phyloP scores from a whole-genome alignment of 2,113 vertebrate species.

The Rattus norvegicus region DNA sequence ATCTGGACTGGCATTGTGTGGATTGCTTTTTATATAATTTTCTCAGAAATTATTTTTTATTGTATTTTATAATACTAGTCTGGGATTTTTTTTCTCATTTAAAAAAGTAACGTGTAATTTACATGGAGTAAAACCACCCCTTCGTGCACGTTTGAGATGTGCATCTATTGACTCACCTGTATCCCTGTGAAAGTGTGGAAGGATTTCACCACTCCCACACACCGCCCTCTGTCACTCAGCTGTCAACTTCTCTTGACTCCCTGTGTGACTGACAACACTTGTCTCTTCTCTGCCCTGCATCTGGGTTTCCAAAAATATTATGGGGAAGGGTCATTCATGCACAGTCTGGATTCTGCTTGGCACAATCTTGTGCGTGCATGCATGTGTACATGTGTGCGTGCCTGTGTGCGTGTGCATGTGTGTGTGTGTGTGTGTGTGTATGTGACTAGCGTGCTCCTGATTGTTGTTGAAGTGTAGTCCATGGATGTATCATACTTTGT shows the following conservation, averaged over 20 bases:
- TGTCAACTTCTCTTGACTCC: not conserved
- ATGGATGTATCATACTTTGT: not conserved
- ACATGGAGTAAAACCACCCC: not conserved
- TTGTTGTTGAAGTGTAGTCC: not conserved
- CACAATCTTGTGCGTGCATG: too few relatives aligned
- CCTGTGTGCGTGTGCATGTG: too few relatives aligned
- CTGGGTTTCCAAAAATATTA: not conserved
- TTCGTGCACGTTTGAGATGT: not conserved
- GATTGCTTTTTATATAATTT: not conserved
- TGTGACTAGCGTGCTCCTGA: not conserved
- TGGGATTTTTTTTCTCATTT: not conserved
- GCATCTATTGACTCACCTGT: not conserved
- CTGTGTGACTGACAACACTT: not conserved
- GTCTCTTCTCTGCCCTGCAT: not conserved
- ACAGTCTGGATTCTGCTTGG: not conserved
- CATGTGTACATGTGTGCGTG: too few relatives aligned
- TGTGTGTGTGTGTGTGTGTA: too few relatives aligned
- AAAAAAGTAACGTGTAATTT: constrained; percentile 1
- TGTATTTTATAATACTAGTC: not conserved
- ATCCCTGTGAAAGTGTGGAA: not conserved
- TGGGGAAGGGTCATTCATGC: too few relatives aligned
- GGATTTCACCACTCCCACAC: not conserved
- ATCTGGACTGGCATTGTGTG: not conserved
- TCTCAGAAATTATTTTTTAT: constrained; percentile 25
- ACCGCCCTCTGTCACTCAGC: not conserved